These are phyloP conservation scores for Elysia chlorotica DNA, from an alignment of 1,140 invertebrate genomes.

Conservation along the genomic window DNA sequence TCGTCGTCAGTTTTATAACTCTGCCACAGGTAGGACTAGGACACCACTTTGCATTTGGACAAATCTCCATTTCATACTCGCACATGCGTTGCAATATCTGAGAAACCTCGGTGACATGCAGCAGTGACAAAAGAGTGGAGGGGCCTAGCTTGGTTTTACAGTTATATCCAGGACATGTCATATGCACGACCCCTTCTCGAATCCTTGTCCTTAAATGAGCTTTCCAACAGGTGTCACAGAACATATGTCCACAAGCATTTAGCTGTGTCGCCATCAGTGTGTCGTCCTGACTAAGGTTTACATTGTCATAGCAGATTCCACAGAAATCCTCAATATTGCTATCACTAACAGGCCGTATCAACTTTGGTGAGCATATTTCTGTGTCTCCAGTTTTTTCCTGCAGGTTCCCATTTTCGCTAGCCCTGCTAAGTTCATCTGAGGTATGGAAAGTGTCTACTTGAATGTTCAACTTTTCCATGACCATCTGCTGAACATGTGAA, in stretches of 20 bases:
- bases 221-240: slow-evolving; percentile 45
- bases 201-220: slow-evolving; percentile 26
- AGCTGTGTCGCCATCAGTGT: slow-evolving; percentile 27
- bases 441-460: no score
- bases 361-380: no score
- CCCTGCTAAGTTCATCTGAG: no score
- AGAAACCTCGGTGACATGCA: slow-evolving; percentile 29
- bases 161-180: slow-evolving; percentile 35
- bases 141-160: slow-evolving; percentile 29
- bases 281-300: slow-evolving; percentile 7
- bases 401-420: no score
- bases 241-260: slow-evolving; percentile 37
- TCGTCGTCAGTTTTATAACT: slow-evolving; percentile 22
- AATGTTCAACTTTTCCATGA: no score
- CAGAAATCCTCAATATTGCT: slow-evolving; percentile 18
- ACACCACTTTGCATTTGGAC: slow-evolving; percentile 33
- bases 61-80: slow-evolving; percentile 23
- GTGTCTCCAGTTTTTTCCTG: no score
- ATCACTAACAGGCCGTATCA: no score
- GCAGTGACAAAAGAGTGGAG: slow-evolving; percentile 30
- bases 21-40: slow-evolving; percentile 41
- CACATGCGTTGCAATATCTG: slow-evolving; percentile 18
- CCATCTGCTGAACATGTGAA: no score
- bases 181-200: not conserved
- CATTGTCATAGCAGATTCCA: slow-evolving; percentile 36